Conservation (phyloP, 2,797 vertebrate species). For the Thaleichthys pacificus region DNA sequence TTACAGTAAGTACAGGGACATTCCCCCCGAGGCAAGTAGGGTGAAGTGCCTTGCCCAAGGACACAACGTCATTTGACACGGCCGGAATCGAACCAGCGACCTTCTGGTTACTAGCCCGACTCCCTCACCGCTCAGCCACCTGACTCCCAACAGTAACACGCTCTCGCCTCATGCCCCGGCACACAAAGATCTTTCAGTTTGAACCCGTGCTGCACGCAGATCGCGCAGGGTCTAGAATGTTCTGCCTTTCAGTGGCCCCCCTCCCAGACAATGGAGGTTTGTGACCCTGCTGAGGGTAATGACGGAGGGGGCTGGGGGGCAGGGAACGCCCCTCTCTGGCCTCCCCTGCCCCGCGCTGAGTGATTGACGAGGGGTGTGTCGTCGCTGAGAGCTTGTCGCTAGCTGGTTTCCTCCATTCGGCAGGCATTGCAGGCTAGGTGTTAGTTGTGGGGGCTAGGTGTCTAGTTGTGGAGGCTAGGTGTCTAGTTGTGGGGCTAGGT, state of each 20-base stretch:
- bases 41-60: too few relatives aligned
- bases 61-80: too few relatives aligned
- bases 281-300: slow-evolving; percentile 75
- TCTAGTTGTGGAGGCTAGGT: slow-evolving; percentile 73
- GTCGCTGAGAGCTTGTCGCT: slow-evolving; percentile 49
- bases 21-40: too few relatives aligned
- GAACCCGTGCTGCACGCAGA: slow-evolving; percentile 65
- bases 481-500: too few relatives aligned
- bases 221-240: slow-evolving; percentile 43
- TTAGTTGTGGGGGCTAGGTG: slow-evolving; percentile 71
- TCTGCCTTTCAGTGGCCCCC: slow-evolving; percentile 73
- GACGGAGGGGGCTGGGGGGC: slow-evolving; percentile 72
- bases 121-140: too few relatives aligned
- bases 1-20: too few relatives aligned
- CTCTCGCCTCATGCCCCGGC: too few relatives aligned
- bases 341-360: slow-evolving; percentile 59
- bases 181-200: slow-evolving; percentile 17
- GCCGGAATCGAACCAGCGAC: too few relatives aligned
- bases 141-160: too few relatives aligned
- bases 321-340: slow-evolving; percentile 69
- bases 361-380: background rate
- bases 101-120: too few relatives aligned
- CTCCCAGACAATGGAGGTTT: slow-evolving; percentile 68
- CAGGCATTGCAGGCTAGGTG: slow-evolving; percentile 75
- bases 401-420: slow-evolving; percentile 63